phyloP scores from a whole-genome alignment of 2,113 vertebrate genomes.

The Potamarius usumacintae region DNA sequence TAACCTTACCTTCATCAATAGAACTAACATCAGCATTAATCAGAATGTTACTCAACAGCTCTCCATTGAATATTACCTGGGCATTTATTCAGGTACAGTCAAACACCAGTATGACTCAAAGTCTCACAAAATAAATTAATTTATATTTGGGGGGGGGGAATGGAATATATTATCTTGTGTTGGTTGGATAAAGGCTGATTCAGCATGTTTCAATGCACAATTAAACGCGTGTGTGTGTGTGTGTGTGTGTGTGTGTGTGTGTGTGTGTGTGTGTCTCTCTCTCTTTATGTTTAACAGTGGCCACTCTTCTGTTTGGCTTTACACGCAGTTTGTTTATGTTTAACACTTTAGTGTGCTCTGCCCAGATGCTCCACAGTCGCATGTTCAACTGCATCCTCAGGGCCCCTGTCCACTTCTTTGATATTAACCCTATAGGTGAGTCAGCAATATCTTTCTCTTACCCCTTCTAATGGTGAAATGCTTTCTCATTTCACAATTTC shows the following conservation, averaged over 20 bases:
- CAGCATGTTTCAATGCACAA: background rate
- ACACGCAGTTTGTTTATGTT: constrained; percentile 79
- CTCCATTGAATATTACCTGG: constrained; percentile 81
- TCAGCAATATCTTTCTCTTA: background rate
- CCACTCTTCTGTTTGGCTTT: constrained; percentile 81
- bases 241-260: no score
- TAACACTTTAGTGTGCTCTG: constrained; percentile 78
- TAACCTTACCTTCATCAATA: constrained; percentile 21
- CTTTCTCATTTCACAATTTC: background rate
- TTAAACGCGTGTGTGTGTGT: no score
- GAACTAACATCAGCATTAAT: constrained; percentile 39
- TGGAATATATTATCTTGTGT: background rate
- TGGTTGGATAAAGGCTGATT: background rate
- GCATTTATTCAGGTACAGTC: constrained; percentile 84
- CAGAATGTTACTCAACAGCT: constrained; percentile 62
- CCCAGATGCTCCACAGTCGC: constrained; percentile 83
- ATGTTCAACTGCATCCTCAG: constrained; percentile 88
- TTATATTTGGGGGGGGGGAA: background rate
- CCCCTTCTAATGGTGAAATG: background rate
- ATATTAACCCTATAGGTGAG: constrained; percentile 93
- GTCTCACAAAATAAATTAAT: background rate
- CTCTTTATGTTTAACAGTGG: constrained; percentile 79
- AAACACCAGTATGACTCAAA: background rate
- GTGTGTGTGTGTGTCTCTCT: constrained; percentile 30
- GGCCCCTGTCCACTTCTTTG: constrained; percentile 88